Percentiles rank a stretch among this genome's conserved stretches.
Conservation (phyloP, 92 coral and sea anemone species). For the Epizoanthus stellaris region DNA sequence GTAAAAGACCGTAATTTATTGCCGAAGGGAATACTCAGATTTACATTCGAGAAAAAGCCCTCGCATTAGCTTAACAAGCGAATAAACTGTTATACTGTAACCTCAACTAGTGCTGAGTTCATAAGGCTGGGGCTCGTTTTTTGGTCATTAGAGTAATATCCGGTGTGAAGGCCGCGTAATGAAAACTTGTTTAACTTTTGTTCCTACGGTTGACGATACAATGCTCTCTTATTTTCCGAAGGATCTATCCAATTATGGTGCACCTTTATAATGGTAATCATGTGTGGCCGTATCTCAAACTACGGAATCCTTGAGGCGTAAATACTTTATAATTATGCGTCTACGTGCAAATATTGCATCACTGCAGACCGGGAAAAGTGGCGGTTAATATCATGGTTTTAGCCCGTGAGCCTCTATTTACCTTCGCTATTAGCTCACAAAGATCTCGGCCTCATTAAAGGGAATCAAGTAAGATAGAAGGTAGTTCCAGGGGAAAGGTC, state of each 20-base stretch:
- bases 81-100: background rate
- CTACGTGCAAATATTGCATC: slow-evolving; percentile 22
- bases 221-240: slow-evolving; percentile 12
- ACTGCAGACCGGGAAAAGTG: slow-evolving; percentile 20
- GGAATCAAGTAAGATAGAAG: background rate
- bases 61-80: background rate
- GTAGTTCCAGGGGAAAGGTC: slow-evolving; percentile 21
- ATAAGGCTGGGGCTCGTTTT: background rate
- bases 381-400: slow-evolving; percentile 32
- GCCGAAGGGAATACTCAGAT: too few relatives aligned
- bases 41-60: background rate
- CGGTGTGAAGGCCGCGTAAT: slow-evolving; percentile 20
- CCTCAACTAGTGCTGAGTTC: slow-evolving; percentile 41
- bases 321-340: slow-evolving; percentile 33
- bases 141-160: slow-evolving; percentile 16
- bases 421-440: background rate
- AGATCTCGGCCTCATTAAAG: background rate
- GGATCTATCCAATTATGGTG: slow-evolving; percentile 11
- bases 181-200: slow-evolving; percentile 8
- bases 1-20: too few relatives aligned
- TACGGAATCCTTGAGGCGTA: slow-evolving; percentile 18
- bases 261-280: slow-evolving; percentile 37
- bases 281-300: background rate
- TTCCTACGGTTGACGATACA: slow-evolving; percentile 3
- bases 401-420: slow-evolving; percentile 17